phyloP scores from a whole-genome alignment of 2,888 invertebrate genomes.

The Gastracanthus pulcherrimus region DNA sequence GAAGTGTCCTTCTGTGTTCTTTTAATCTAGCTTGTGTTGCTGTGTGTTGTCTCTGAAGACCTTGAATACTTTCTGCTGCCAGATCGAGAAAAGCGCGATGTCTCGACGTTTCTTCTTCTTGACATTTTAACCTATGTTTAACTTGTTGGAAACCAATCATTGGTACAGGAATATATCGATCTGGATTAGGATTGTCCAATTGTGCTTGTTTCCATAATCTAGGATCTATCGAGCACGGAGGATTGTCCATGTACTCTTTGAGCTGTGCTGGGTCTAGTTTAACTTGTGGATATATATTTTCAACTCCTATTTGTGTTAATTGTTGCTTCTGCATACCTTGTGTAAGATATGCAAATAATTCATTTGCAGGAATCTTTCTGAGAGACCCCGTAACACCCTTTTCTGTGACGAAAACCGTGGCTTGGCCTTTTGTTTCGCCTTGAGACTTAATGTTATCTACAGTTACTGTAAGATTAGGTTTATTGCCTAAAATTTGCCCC shows the following conservation, averaged over 20 bases:
- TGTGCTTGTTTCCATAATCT: slow-evolving; percentile 98
- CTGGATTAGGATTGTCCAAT: slow-evolving; percentile 95
- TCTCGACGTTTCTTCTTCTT: slow-evolving; percentile 89
- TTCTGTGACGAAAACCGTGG: slow-evolving; percentile 86
- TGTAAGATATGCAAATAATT: slow-evolving; percentile 85
- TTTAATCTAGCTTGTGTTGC: slow-evolving; percentile 89
- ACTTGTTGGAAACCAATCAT: slow-evolving; percentile 93
- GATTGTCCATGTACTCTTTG: slow-evolving; percentile 92
- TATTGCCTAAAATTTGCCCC: slow-evolving; percentile 87
- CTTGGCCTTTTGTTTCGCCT: slow-evolving; percentile 88
- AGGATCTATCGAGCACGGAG: slow-evolving; percentile 95
- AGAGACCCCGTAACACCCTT: slow-evolving; percentile 82
- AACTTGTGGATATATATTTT: slow-evolving; percentile 85
- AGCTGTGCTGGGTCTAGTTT: slow-evolving; percentile 88
- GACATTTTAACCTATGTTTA: slow-evolving; percentile 89
- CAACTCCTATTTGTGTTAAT: slow-evolving; percentile 85
- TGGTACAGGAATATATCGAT: slow-evolving; percentile 94
- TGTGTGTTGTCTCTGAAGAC: slow-evolving; percentile 89
- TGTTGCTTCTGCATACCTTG: slow-evolving; percentile 86
- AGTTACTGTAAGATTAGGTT: slow-evolving; percentile 88
- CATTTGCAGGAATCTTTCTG: slow-evolving; percentile 85
- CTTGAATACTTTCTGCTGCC: slow-evolving; percentile 87
- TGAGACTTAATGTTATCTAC: slow-evolving; percentile 89
- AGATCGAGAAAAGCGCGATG: slow-evolving; percentile 90
- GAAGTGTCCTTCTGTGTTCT: slow-evolving; percentile 89